Conservation (phyloP, 2,113 vertebrate species). For the Plotosus lineatus region DNA sequence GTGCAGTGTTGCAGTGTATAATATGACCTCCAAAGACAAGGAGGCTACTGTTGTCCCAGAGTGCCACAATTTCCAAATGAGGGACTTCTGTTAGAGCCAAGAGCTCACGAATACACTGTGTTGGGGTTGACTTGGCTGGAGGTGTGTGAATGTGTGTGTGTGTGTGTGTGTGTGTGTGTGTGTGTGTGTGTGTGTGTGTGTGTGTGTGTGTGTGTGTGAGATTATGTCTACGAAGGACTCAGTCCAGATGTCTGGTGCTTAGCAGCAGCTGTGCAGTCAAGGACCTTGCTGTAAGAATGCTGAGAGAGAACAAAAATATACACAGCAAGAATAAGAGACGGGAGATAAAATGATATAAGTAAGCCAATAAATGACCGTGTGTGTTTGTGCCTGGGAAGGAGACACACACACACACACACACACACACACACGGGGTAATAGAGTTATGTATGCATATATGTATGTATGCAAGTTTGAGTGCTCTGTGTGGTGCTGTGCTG, state of each 20-base stretch:
- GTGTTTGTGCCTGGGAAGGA: background rate
- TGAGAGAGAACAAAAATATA: background rate
- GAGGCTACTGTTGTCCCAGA: background rate
- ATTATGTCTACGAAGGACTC: conserved; percentile 19
- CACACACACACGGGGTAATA: background rate
- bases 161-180: conserved; percentile 27
- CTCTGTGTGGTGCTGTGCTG: conserved; percentile 35
- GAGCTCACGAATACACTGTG: background rate
- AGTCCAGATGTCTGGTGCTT: conserved; percentile 44
- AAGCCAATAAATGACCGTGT: conserved; percentile 31
- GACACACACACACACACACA: background rate
- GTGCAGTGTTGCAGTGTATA: background rate
- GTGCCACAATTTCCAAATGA: background rate
- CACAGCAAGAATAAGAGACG: background rate
- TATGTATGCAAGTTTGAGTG: too few relatives aligned
- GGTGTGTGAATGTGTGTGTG: conserved; percentile 8
- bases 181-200: background rate
- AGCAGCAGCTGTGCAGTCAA: conserved; percentile 39
- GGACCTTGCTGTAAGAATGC: conserved; percentile 22
- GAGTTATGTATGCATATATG: conserved; percentile 21
- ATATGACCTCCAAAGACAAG: background rate
- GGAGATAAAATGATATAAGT: background rate
- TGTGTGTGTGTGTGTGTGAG: conserved; percentile 5
- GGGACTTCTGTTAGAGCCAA: background rate
- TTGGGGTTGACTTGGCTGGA: conserved; percentile 7